Conservation (phyloP, 2,888 invertebrate species). For the Frankliniella fusca region DNA sequence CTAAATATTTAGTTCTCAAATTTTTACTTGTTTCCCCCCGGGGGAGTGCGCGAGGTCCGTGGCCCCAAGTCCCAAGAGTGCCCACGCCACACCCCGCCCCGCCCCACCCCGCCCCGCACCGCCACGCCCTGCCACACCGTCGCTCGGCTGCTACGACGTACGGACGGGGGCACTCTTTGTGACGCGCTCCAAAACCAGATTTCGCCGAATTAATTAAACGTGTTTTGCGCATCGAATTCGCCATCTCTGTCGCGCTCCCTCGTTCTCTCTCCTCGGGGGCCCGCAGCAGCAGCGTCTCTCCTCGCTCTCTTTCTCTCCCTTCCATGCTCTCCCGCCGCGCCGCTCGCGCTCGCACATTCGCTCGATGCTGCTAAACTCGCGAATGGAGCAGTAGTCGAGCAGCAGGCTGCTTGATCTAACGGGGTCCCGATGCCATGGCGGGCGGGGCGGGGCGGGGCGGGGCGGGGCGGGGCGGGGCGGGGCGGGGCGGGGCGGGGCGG, state of each 20-base stretch:
- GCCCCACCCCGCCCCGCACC: neutral
- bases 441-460: neutral
- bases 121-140: neutral
- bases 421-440: constrained; percentile 9
- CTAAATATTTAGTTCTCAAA: too few relatives aligned
- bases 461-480: neutral
- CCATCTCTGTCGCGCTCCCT: neutral
- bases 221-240: constrained; percentile 9
- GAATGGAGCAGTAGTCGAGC: constrained; percentile 23
- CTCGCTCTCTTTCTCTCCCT: neutral
- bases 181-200: constrained; percentile 21
- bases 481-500: neutral
- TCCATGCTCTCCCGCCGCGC: neutral
- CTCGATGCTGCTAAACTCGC: neutral
- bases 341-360: neutral
- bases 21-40: too few relatives aligned
- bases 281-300: neutral
- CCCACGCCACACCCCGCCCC: neutral
- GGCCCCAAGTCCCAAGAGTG: neutral
- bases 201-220: constrained; percentile 25
- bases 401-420: constrained; percentile 8
- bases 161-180: constrained; percentile 9
- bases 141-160: too few relatives aligned
- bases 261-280: neutral
- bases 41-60: neutral